Evolutionary conservation across 2,797 vertebrate genomes (phyloP).

Genomic region (Sarcophilus harrisii): DNA sequence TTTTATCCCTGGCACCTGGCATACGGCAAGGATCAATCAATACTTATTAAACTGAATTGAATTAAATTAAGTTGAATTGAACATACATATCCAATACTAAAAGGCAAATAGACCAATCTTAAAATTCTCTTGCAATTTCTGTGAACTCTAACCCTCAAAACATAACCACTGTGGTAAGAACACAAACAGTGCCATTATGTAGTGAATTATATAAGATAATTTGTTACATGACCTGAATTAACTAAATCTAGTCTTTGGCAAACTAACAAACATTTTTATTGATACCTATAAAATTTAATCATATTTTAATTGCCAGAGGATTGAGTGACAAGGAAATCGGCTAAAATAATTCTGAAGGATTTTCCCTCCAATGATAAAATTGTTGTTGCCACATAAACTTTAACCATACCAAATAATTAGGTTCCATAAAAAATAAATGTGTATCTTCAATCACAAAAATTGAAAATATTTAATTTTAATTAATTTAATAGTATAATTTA

Average conservation of each 20-base stretch:
- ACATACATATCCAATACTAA: background rate
- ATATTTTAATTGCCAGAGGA: background rate
- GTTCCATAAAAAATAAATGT: conserved; percentile 19
- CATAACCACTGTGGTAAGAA: background rate
- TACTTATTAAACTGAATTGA: background rate
- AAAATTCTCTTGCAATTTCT: background rate
- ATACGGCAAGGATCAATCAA: background rate
- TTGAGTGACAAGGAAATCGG: background rate
- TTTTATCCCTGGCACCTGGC: background rate
- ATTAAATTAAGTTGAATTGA: background rate
- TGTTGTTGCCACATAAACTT: conserved; percentile 24
- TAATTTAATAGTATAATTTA: conserved; percentile 3
- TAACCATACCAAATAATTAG: conserved; percentile 28
- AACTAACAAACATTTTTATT: background rate
- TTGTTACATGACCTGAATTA: background rate
- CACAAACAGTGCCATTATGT: background rate
- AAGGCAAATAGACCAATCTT: background rate
- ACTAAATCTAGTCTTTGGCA: background rate
- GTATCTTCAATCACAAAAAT: conserved; percentile 2
- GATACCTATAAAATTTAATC: background rate
- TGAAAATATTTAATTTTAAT: background rate
- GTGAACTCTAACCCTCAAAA: background rate
- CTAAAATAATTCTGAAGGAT: background rate
- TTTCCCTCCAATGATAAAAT: background rate
- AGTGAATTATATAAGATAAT: background rate